Evolutionary conservation across 2,888 invertebrate genomes (phyloP).

Genomic region (Stramonita haemastoma): DNA sequence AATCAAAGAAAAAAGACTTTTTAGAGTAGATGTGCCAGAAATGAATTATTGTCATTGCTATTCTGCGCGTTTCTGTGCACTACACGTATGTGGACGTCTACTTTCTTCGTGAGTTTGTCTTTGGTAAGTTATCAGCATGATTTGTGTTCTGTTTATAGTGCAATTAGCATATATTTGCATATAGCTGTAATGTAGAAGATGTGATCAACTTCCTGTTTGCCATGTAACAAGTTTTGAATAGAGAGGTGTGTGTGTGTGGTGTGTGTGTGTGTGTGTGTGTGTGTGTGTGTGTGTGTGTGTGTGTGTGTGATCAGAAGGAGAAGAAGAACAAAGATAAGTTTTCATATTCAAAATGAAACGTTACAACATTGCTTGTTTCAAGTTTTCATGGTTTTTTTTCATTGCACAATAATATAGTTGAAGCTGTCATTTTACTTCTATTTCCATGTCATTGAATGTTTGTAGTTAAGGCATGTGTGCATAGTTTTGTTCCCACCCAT

Average conservation of each 20-base stretch:
- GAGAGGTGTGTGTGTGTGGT: conserved; percentile 5
- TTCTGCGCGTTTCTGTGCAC: too few species aligned
- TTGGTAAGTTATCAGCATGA: not conserved
- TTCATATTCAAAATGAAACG: too few species aligned
- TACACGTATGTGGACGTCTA: too few species aligned
- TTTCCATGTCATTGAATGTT: not conserved
- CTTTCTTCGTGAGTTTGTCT: too few species aligned
- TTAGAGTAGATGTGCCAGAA: not conserved
- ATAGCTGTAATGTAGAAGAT: not conserved
- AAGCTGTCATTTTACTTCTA: not conserved
- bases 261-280: conserved; percentile 23
- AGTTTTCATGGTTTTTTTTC: not conserved
- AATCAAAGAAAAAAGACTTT: not conserved
- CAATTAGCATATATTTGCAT: conserved; percentile 10
- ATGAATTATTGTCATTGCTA: too few species aligned
- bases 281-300: conserved; percentile 6
- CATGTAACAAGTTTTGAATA: not conserved
- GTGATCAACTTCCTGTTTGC: not conserved
- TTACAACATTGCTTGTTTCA: too few species aligned
- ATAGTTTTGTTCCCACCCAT: too few species aligned
- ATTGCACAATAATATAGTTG: not conserved
- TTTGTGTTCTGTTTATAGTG: not conserved
- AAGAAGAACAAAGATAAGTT: too few species aligned
- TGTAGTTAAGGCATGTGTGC: too few species aligned
- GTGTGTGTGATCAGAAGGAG: not conserved